Evolutionary conservation across 2,888 invertebrate genomes (phyloP), one percentile per base, ranked within the genome.

Genomic region (Tryphoninae sp.): DNA sequence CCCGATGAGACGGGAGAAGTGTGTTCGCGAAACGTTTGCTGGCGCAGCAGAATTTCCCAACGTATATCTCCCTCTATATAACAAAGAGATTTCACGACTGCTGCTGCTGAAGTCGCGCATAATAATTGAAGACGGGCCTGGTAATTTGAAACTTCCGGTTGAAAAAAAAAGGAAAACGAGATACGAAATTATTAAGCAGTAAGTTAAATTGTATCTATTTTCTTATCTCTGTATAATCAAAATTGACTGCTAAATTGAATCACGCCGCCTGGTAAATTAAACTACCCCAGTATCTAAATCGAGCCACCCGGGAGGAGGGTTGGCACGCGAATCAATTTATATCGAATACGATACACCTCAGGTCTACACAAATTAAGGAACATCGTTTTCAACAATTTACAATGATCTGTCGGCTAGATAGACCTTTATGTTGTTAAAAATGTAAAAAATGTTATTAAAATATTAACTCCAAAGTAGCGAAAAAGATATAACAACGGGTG

Each of bases 401-500:
- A 51, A 53, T 42, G 67, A 19, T 67, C 26, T 42, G 42, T 77
- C 16, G 40, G 13, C 33, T 58, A 16, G 51, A 42, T 51, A 42
- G 73, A 73, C n/a, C 16, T 53, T 69, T 68, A 78, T 69, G 77
- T 51, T 73, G 77, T 77, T 81, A 68, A 78, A 78, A 80, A 78
- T 67, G 73, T 73, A 68, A 81, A 78, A 78, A 69, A 55, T 62
- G 49, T 49, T 19, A 59, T 64, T 64, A 72, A 72, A 74, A 78
- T 64, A 78, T 78, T 73, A 77, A 65, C 59, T 42, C 26, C 58
- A 68, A 78, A 59, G 69, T 77, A 77, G 74, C 8, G 69, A 64
- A 51, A 64, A 78, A 69, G 69, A 81, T 81, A 64, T 74, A 74
- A 69, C 22, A 45, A 72, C 51, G 77, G 72, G 68, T 42, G 26